A percentile compares a stretch with the other conserved stretches of the same genome.
These are phyloP conservation scores for Drosophila kanapiae DNA, from an alignment of 1,140 invertebrate species.

Conservation along the genomic window DNA sequence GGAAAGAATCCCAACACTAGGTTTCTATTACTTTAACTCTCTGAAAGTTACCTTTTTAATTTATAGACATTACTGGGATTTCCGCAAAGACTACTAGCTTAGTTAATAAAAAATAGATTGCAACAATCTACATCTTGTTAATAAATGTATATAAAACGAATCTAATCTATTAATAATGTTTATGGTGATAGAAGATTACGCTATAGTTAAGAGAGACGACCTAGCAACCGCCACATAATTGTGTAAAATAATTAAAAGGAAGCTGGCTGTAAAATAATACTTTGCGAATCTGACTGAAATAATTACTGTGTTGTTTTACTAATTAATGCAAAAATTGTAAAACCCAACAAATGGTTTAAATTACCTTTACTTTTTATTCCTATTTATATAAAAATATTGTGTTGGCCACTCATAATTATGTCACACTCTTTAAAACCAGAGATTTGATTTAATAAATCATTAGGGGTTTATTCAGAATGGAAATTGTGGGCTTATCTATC, in stretches of 20 bases:
- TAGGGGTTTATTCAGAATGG: background rate
- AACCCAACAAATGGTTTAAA: constrained; percentile 2
- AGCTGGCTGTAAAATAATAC: background rate
- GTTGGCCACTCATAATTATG: constrained; percentile 1
- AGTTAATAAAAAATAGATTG: constrained; percentile 20
- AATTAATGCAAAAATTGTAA: constrained; percentile 4
- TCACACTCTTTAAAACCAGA: background rate
- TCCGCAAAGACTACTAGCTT: background rate
- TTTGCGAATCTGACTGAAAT: background rate
- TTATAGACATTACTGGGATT: constrained; percentile 5
- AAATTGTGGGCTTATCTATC: background rate
- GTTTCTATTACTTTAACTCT: background rate
- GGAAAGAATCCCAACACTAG: background rate
- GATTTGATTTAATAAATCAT: background rate
- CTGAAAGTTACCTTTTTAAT: background rate
- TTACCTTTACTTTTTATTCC: background rate
- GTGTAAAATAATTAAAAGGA: background rate
- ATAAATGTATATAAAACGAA: constrained; percentile 27
- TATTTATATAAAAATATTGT: background rate
- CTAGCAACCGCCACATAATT: constrained; percentile 23
- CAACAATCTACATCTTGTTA: constrained; percentile 12
- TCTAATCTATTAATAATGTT: constrained; percentile 36
- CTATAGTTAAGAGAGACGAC: background rate
- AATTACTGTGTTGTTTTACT: background rate
- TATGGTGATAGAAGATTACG: constrained; percentile 19